Evolutionary conservation across 1,140 invertebrate genomes (phyloP).

Genomic region (Propsilocerus akamusi): DNA sequence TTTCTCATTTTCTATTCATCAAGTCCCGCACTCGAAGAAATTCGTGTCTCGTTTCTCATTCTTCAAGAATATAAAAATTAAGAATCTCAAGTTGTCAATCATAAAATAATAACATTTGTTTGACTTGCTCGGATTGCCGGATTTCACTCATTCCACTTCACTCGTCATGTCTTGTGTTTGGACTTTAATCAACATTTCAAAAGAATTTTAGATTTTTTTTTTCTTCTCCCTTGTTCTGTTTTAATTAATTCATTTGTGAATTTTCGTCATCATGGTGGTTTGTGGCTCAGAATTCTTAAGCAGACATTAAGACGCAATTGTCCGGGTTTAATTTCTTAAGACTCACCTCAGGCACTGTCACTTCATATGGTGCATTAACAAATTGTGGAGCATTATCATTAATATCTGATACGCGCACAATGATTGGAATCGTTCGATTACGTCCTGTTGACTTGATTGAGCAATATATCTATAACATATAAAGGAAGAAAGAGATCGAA

Average conservation of each 20-base stretch:
- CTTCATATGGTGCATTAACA: constrained; percentile 60
- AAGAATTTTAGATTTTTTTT: constrained; percentile 6
- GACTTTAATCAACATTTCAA: no score
- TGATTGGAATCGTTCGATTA: constrained; percentile 64
- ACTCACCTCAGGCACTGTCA: constrained; percentile 69
- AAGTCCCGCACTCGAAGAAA: no score
- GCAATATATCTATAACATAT: constrained; percentile 49
- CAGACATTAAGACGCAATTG: background rate
- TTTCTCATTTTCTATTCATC: no score
- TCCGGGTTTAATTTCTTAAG: no score
- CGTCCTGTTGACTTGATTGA: constrained; percentile 54
- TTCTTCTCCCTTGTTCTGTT: no score
- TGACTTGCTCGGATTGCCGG: no score
- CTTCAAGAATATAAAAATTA: no score
- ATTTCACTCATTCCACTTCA: no score
- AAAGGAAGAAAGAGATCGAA: constrained; percentile 7
- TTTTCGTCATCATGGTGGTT: background rate
- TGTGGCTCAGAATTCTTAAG: background rate
- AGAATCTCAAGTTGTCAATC: no score
- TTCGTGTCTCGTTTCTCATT: no score
- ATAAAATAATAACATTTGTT: no score
- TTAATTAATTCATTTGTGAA: background rate
- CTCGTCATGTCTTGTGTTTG: no score
- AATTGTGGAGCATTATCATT: constrained; percentile 76
- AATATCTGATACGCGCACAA: constrained; percentile 74